A percentile compares a stretch with the other conserved stretches of the same genome.
Conservation (phyloP, 2,797 vertebrate species). For the Melanotaenia maccullochi region DNA sequence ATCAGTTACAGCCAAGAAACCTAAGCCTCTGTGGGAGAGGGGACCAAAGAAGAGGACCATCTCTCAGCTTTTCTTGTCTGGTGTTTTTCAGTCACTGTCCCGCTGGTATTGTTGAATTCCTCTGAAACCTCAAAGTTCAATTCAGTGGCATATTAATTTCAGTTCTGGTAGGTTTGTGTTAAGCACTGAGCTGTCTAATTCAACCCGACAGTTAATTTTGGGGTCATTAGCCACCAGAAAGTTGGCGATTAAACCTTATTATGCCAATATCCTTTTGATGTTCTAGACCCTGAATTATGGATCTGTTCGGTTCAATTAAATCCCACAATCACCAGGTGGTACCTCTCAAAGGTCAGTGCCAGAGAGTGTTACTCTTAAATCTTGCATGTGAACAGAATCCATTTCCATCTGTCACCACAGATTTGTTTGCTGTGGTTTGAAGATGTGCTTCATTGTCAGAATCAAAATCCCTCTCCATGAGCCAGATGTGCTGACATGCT, state of each 20-base stretch:
- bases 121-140: constrained; percentile 36
- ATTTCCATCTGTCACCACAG: constrained; percentile 42
- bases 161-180: constrained; percentile 72
- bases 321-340: constrained; percentile 79
- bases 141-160: constrained; percentile 60
- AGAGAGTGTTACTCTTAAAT: constrained; percentile 34
- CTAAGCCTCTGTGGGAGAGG: constrained; percentile 56
- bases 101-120: constrained; percentile 36
- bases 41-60: constrained; percentile 32
- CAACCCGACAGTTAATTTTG: constrained; percentile 76
- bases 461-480: neutral
- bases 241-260: constrained; percentile 77
- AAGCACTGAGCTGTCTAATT: constrained; percentile 66
- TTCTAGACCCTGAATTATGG: constrained; percentile 57
- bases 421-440: constrained; percentile 28
- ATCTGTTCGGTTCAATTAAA: constrained; percentile 77
- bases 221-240: constrained; percentile 80
- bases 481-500: constrained; percentile 28
- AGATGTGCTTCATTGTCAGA: constrained; percentile 15
- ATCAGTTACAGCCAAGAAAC: constrained; percentile 72
- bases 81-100: constrained; percentile 48
- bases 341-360: constrained; percentile 53
- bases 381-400: constrained; percentile 27
- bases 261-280: constrained; percentile 76
- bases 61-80: constrained; percentile 46